phyloP scores from a whole-genome alignment of 2,797 vertebrate species.

The Sebastes trivittatus region DNA sequence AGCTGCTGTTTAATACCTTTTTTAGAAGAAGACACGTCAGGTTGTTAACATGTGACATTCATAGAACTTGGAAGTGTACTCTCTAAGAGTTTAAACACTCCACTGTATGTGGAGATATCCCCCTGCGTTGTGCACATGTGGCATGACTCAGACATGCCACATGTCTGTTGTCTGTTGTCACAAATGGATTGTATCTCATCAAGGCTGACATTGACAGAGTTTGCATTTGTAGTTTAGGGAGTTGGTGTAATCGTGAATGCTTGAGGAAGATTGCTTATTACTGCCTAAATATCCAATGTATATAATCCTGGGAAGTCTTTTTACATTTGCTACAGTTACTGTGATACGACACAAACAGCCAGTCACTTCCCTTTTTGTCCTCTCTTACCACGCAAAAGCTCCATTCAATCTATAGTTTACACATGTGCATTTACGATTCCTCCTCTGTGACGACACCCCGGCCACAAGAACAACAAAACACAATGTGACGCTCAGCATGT shows the following conservation, averaged over 20 bases:
- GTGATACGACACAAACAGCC: not conserved
- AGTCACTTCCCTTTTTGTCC: not conserved
- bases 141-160: conserved; percentile 9
- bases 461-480: conserved; percentile 46
- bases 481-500: conserved; percentile 52
- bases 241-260: not conserved
- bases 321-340: not conserved
- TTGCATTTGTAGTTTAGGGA: not conserved
- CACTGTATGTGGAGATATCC: not conserved
- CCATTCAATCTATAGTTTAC: not conserved
- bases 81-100: not conserved
- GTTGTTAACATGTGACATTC: not conserved
- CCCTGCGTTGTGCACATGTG: not conserved
- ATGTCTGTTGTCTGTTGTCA: too few relatives aligned
- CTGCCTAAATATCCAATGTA: not conserved
- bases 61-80: not conserved
- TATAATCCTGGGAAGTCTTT: not conserved
- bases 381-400: not conserved
- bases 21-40: not conserved
- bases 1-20: not conserved
- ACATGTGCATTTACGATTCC: not conserved
- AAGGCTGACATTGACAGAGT: not conserved
- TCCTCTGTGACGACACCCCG: conserved; percentile 13
- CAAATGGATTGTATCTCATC: conserved; percentile 1
- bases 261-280: not conserved